phyloP scores from a whole-genome alignment of 2,797 vertebrate genomes.

The Semaprochilodus insignis region DNA sequence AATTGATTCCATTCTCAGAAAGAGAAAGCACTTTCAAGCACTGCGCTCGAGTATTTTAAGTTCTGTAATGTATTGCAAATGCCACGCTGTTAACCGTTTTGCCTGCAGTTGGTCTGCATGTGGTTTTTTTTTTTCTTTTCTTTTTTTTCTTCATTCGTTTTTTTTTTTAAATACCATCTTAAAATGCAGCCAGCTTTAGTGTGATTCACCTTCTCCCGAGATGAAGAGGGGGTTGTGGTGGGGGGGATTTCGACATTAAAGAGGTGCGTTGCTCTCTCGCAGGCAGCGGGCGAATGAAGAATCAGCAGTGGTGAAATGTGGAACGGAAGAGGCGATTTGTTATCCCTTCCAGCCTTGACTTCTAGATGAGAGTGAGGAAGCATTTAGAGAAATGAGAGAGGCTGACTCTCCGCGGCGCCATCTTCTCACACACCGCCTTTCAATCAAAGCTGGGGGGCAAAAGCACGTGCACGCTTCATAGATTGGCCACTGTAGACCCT shows the following conservation, averaged over 20 bases:
- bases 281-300: constrained; percentile 47
- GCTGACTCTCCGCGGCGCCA: constrained; percentile 11
- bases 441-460: constrained; percentile 36
- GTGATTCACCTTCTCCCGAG: constrained; percentile 67
- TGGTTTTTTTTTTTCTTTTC: constrained; percentile 51
- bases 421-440: constrained; percentile 42
- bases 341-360: constrained; percentile 58
- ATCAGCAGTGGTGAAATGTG: constrained; percentile 44
- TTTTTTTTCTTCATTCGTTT: constrained; percentile 58
- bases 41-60: constrained; percentile 73
- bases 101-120: constrained; percentile 33
- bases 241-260: constrained; percentile 57
- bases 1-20: constrained; percentile 75
- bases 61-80: constrained; percentile 79
- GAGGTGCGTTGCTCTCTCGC: constrained; percentile 35
- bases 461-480: constrained; percentile 18
- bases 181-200: constrained; percentile 71
- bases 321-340: constrained; percentile 56
- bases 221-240: constrained; percentile 55
- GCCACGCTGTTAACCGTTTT: constrained; percentile 69
- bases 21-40: constrained; percentile 78
- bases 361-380: constrained; percentile 40
- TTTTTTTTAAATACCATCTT: constrained; percentile 79
- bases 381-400: constrained; percentile 36
- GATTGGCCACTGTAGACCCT: neutral